Evolutionary conservation across 2,797 vertebrate species (phyloP), one percentile per base, ranked within the genome.

Genomic region (Leptatherina wallacei): DNA sequence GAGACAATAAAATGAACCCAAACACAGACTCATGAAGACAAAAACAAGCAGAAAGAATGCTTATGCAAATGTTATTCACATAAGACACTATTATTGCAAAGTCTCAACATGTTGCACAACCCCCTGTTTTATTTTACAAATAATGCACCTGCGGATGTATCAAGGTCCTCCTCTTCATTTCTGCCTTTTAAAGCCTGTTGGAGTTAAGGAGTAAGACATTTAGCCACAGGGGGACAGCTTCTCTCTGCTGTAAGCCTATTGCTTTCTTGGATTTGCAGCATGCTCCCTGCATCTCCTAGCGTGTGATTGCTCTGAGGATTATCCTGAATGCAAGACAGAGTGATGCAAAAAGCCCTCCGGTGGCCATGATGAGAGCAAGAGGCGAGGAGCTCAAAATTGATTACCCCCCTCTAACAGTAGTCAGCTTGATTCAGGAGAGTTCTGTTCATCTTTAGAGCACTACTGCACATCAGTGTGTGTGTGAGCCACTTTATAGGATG

Each of bases 251-350:
- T 91, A 92, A 93, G 90, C 90, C 85, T 86, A 85, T 87, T 92
- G 86, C 88, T 87, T 81, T 89, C 80, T 82, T 76, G 88, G 85
- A 90, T 89, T 90, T 87, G 84, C 84, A 47, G 74, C 85, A 71
- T 65, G 61, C 89, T 84, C 51, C 62, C 89, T 85, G 86, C 87
- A 88, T 91, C 88, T 91, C 82, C 85, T 87, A 87, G 88, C 87
- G 83, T 90, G 89, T 88, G 89, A 93, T 93, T 92, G 91, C 86
- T 89, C 80, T 54, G 85, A 90, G 92, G 92, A 92, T 92, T 91
- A 92, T 90, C 89, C 85, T 36, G 65, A 87, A 92, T 65, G 85
- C 86, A 68, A 83, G 80, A 87, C 84, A 87, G 90, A 90, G 86
- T 85, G 85, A 90, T 89, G 85, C 88, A 92, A 88, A 90, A 87